Base-by-base conservation (phyloP, 2,113 vertebrate species). In the Coreoperca whiteheadi region DNA sequence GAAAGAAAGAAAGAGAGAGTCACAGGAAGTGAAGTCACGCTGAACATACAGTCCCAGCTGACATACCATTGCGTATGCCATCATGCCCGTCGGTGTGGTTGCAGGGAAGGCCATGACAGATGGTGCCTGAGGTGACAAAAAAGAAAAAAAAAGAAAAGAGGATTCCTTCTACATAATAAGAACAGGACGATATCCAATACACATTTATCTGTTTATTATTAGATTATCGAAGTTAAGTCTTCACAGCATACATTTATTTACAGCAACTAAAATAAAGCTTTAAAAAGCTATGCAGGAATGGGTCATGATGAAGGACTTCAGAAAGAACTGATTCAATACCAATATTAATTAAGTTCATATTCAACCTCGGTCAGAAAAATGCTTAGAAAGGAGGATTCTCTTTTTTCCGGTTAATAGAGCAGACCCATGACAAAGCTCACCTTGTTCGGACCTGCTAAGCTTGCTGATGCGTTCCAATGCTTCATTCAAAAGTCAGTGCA, bases 41-140 rank as follows among this genome's bases (percentile, higher is more conserved):
- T 37, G 11, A 20, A 30, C 30, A 54, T 11, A 43, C 41, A 14
- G 14, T 81, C 85, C 68, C 68, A 51, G 79, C 80, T 46, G 59
- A 97, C 97, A 97, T 90, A 99, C 98, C 94, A 99, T 96, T 85
- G 95, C 94, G 30, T 97, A 99, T 94, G 96, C 96, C 96, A 98
- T 96, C 96, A 98, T 97, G 89, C 97, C 97, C 3, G 97, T 98
- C 8, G 98, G 97, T 32, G 98, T 98, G 50, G 97, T 99, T 89
- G 97, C 97, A 89, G 98, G 97, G 92, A 97, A 99, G 25, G 97
- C 97, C 97, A 99, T 97, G 82, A 99, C 96, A 39, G 98, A 97
- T 10, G 97, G 97, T 48, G 97, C 97, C 98, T 99, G 89, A 87
- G 34, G 87, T 30, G 69, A 94, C 83, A 93, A 18, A 76, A 71